Conservation (phyloP, 2,113 vertebrate species). For the Rhinopomastus cyanomelas region DNA sequence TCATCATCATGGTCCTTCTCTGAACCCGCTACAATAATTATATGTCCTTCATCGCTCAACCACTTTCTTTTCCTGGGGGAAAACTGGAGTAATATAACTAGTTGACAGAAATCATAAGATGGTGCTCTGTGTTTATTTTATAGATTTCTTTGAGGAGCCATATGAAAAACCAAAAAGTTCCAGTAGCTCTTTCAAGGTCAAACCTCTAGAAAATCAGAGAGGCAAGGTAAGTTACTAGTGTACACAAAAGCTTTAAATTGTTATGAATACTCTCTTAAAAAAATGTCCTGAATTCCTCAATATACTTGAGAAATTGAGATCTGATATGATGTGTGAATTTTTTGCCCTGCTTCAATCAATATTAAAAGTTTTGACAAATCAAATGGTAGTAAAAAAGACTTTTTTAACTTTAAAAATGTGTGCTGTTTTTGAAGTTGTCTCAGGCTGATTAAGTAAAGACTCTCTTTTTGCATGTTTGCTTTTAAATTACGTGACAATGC, state of each 20-base stretch:
- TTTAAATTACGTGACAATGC: background rate
- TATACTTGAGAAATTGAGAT: background rate
- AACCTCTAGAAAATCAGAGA: background rate
- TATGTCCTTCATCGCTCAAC: background rate
- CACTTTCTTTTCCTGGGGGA: background rate
- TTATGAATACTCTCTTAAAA: background rate
- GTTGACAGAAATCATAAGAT: background rate
- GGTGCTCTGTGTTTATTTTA: background rate
- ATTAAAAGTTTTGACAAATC: background rate
- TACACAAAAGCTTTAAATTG: background rate
- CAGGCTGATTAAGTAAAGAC: background rate
- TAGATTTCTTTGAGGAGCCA: conserved; percentile 53
- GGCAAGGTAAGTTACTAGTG: conserved; percentile 43
- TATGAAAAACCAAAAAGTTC: conserved; percentile 30
- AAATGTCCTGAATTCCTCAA: background rate
- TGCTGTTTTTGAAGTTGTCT: background rate
- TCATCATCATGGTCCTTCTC: too few relatives aligned
- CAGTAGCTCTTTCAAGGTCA: conserved; percentile 9
- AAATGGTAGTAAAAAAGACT: background rate
- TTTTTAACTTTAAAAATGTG: background rate
- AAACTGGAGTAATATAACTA: background rate
- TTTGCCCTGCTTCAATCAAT: background rate
- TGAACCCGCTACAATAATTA: too few relatives aligned
- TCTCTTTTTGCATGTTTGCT: background rate
- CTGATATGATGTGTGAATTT: background rate